Evolutionary conservation across 2,113 vertebrate genomes (phyloP), one percentile per base, ranked within the genome.

Genomic region (Bos taurus): DNA sequence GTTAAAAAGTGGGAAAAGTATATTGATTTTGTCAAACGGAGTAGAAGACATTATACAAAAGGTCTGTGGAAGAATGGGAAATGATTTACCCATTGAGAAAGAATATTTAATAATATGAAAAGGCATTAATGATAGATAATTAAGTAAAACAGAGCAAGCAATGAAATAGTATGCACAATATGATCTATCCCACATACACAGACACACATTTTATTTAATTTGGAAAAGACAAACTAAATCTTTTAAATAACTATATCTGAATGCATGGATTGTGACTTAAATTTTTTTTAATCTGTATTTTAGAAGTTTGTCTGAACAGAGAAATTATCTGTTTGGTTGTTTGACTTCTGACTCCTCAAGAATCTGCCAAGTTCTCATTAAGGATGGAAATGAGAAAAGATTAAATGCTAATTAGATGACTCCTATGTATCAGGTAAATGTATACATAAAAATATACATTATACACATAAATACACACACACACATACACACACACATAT

Each of bases 51-150:
- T 62, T 74, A 86, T 40, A n/a, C 48, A 91, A 89, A 96, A 91
- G 17, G 33, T 67, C 48, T 90, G 4, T 87, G 9, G 54, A 64
- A 8, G 64, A 96, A 92, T 92, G 23, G 8, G 23, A 94, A 94
- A 94, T 90, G n/a, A 96, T 64, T 74, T 92, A 86, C 15, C 21
- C 40, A 62, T 11, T 93, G 67, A 81, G 14, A 97, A 97, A 88
- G 33, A 90, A 56, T 89, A 95, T 28, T 91, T 96, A 77, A 77
- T 91, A 19, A 91, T 78, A 77, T 54, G 15, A 88, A 96, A 59
- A 67, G 8, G 25, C 59, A 74, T 81, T 21, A 92, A 87, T 16
- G 93, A 95, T 56, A 87, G 16, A 78, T 50, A 90, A 83, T 71
- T 88, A 94, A 93, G 30, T 59, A 78, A 91, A 94, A 96, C 25